These are phyloP conservation scores for Gallirallus australis DNA, from an alignment of 2,797 vertebrate species.

Conservation along the genomic window DNA sequence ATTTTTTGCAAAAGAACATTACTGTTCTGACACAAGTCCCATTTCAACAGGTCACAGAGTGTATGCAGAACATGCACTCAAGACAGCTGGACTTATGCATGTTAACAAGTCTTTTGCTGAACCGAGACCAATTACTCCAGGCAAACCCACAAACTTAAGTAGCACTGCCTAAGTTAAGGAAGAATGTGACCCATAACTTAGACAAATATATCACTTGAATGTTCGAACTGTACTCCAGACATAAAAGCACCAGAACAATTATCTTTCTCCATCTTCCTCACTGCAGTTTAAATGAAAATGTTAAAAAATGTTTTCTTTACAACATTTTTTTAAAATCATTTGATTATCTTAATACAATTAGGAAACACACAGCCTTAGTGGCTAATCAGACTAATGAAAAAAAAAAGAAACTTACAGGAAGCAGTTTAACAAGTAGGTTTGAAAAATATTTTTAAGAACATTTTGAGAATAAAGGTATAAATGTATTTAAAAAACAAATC, in stretches of 20 bases:
- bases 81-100: background rate
- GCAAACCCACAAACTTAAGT: background rate
- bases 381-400: slow-evolving; percentile 26
- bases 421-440: slow-evolving; percentile 61
- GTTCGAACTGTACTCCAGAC: background rate
- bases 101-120: background rate
- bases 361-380: slow-evolving; percentile 7
- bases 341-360: slow-evolving; percentile 48
- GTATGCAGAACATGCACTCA: background rate
- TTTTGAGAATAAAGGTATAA: slow-evolving; percentile 55
- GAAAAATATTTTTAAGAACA: slow-evolving; percentile 33
- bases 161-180: background rate
- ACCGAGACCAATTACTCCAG: background rate
- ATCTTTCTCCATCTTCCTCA: slow-evolving; percentile 36
- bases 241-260: slow-evolving; percentile 59
- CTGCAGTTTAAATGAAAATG: slow-evolving; percentile 63
- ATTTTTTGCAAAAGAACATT: background rate
- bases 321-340: slow-evolving; percentile 61
- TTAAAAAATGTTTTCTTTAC: slow-evolving; percentile 64
- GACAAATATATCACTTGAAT: background rate
- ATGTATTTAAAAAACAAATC: slow-evolving; percentile 69
- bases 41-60: background rate
- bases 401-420: slow-evolving; percentile 36
- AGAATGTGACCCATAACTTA: background rate
- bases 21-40: background rate